These are phyloP conservation scores for Dendrophyllia cribrosa DNA, from an alignment of 64 coral and sea anemone species.

Conservation along the genomic window DNA sequence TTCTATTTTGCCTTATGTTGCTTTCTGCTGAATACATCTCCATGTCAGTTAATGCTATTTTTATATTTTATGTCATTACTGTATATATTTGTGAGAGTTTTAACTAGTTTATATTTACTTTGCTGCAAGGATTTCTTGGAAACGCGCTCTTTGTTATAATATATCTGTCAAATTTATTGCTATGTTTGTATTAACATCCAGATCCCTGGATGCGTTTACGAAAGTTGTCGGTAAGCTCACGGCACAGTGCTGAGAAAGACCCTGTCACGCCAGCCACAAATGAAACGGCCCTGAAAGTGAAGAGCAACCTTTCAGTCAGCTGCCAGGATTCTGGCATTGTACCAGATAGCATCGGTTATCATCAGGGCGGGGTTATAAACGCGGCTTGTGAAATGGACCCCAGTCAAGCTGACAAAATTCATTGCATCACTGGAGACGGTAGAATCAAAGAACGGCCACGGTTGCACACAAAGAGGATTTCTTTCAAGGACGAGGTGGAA, in stretches of 20 bases:
- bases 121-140: not conserved
- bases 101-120: not conserved
- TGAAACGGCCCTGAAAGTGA: not conserved
- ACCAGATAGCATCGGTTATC: conserved; percentile 41
- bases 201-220: conserved; percentile 53
- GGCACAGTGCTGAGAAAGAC: conserved; percentile 19
- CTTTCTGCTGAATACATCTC: no score
- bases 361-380: conserved; percentile 27
- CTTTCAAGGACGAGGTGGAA: conserved; percentile 64
- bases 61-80: no score
- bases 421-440: not conserved
- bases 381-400: not conserved
- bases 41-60: no score
- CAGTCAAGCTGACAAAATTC: not conserved
- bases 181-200: not conserved
- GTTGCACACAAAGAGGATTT: conserved; percentile 40
- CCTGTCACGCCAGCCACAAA: not conserved
- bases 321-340: conserved; percentile 72
- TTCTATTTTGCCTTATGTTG: no score
- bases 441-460: not conserved
- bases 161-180: not conserved
- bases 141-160: not conserved
- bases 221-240: conserved; percentile 2
- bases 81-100: no score
- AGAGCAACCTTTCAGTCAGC: conserved; percentile 1